phyloP scores from a whole-genome alignment of 2,888 invertebrate genomes.

The Fragum whitleyi region DNA sequence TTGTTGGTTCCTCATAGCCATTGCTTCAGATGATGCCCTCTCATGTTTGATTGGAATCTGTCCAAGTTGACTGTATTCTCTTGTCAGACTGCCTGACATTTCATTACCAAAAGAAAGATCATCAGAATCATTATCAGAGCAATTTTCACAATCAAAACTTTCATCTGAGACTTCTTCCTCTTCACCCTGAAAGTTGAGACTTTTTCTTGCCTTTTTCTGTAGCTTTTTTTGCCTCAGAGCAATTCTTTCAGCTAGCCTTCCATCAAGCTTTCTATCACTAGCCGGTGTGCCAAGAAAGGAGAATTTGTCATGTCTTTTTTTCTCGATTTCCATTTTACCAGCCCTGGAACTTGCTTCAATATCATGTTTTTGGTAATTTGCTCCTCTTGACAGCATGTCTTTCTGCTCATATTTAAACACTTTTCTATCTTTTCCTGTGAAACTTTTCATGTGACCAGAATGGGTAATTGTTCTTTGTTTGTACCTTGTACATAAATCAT shows the following conservation, averaged over 20 bases:
- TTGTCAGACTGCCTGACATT: not conserved
- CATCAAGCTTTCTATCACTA: slow-evolving; percentile 39
- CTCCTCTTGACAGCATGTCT: not conserved
- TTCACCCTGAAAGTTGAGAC: slow-evolving; percentile 38
- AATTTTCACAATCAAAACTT: not conserved
- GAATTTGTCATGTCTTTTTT: slow-evolving; percentile 14
- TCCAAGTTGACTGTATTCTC: not conserved
- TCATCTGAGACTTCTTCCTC: not conserved
- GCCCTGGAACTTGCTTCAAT: not conserved
- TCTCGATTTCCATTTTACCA: not conserved
- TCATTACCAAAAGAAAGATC: not conserved
- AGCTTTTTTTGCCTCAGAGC: slow-evolving; percentile 34
- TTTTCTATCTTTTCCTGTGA: not conserved
- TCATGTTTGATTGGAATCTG: no score
- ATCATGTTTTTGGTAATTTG: not conserved
- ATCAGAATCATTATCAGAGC: not conserved
- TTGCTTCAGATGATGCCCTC: no score
- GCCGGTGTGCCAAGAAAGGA: slow-evolving; percentile 40
- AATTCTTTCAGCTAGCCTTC: slow-evolving; percentile 53
- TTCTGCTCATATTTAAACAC: not conserved
- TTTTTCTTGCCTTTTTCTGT: slow-evolving; percentile 54
- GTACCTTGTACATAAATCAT: no score
- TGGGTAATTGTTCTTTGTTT: not conserved
- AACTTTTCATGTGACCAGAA: not conserved
- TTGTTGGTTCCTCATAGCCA: no score